Evolutionary conservation across 2,888 invertebrate species (phyloP).

Genomic region (Pharmacophagus antenor): DNA sequence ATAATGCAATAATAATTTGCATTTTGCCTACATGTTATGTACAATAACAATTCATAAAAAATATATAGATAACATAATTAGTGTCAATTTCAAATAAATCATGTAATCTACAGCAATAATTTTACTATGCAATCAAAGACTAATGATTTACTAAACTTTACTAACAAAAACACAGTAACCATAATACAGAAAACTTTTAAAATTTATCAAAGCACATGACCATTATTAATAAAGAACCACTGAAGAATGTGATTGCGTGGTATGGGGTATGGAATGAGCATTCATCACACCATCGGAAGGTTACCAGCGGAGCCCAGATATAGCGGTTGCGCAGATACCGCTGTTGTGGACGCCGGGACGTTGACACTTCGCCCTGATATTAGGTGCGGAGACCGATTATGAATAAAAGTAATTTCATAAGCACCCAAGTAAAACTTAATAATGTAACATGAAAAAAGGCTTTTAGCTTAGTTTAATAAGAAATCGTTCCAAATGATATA

Average conservation of each 20-base stretch:
- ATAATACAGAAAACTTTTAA: neutral
- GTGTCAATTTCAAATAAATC: neutral
- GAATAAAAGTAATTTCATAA: conserved; percentile 5
- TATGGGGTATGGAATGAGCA: conserved; percentile 36
- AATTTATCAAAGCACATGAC: conserved; percentile 2
- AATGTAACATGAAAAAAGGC: neutral
- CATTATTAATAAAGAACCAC: conserved; percentile 13
- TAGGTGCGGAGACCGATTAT: conserved; percentile 33
- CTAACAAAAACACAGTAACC: too few species aligned
- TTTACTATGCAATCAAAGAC: neutral
- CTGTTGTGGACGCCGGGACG: conserved; percentile 53
- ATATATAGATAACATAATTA: neutral
- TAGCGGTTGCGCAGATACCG: conserved; percentile 75
- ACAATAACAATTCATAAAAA: too few species aligned
- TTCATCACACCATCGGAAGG: conserved; percentile 77
- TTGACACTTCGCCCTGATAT: conserved; percentile 58
- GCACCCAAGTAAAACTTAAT: neutral
- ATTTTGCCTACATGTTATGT: too few species aligned
- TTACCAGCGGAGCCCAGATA: conserved; percentile 78
- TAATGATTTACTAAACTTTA: neutral
- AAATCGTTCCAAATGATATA: neutral
- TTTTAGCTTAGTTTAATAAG: neutral
- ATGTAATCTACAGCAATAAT: neutral
- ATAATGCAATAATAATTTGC: too few species aligned
- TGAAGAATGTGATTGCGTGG: conserved; percentile 12